A percentile compares a stretch with the other conserved stretches of the same genome.
These are phyloP conservation scores for Sebastes glaucus DNA, from an alignment of 2,797 vertebrate species.

Conservation along the genomic window DNA sequence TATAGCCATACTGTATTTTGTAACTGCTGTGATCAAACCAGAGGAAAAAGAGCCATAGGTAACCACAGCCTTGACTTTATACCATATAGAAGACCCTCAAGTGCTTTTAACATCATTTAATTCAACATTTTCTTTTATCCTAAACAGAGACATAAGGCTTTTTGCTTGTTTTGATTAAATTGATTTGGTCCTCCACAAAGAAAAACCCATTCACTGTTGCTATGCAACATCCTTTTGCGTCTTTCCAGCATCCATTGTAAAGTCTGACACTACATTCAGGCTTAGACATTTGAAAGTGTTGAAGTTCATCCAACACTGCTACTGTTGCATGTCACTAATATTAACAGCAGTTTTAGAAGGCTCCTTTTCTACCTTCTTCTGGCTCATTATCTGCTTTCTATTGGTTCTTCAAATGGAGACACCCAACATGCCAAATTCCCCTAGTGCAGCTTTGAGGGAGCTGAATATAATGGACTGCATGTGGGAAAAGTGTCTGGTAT, in stretches of 20 bases:
- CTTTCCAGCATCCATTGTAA: slow-evolving; percentile 4
- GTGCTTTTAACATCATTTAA: not conserved
- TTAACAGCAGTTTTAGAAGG: not conserved
- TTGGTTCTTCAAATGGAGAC: slow-evolving; percentile 17
- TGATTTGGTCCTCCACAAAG: not conserved
- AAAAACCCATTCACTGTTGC: slow-evolving; percentile 32
- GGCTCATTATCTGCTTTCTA: not conserved
- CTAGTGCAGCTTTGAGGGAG: slow-evolving; percentile 7
- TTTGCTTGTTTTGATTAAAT: slow-evolving; percentile 7
- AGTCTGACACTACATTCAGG: slow-evolving; percentile 14
- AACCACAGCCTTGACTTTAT: not conserved
- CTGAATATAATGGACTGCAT: slow-evolving; percentile 40
- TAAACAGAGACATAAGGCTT: not conserved
- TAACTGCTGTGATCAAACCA: not conserved
- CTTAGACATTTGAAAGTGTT: slow-evolving; percentile 12
- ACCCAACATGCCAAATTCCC: slow-evolving; percentile 14
- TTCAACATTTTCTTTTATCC: not conserved
- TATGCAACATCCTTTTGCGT: slow-evolving; percentile 35
- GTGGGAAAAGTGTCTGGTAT: slow-evolving; percentile 54
- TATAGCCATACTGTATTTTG: not conserved
- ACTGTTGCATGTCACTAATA: not conserved
- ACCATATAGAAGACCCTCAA: not conserved
- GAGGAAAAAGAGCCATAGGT: not conserved
- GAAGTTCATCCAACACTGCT: not conserved
- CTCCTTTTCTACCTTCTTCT: not conserved